Conservation (phyloP, 1,140 invertebrate species). For the Phymorhynchus buccinoides region DNA sequence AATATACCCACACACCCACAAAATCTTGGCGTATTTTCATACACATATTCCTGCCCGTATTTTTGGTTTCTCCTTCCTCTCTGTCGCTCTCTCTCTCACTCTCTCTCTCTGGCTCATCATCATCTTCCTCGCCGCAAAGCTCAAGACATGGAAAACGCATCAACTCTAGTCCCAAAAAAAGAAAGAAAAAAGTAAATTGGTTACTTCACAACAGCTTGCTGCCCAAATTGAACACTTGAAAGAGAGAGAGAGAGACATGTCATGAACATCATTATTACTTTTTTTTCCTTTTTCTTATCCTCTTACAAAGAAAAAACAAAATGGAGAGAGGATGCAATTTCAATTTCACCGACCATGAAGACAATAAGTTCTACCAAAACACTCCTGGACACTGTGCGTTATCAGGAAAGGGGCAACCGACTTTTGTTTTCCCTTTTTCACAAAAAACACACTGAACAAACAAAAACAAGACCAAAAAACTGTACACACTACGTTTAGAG, state of each 20-base stretch:
- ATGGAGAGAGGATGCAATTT: neutral
- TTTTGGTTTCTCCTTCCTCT: too few relatives aligned
- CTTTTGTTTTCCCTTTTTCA: neutral
- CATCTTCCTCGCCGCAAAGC: too few relatives aligned
- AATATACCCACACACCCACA: too few relatives aligned
- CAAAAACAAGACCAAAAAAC: neutral
- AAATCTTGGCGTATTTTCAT: neutral
- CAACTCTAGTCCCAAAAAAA: too few relatives aligned
- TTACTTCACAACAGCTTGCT: constrained; percentile 3
- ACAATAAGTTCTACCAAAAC: neutral
- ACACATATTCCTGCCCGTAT: neutral
- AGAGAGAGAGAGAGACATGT: neutral
- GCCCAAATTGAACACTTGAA: constrained; percentile 1
- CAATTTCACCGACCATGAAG: neutral
- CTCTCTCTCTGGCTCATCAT: too few relatives aligned
- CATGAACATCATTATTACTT: neutral
- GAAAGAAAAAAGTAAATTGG: neutral
- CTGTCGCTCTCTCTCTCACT: neutral
- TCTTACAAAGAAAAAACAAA: too few relatives aligned
- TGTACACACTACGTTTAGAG: neutral
- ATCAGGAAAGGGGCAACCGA: neutral
- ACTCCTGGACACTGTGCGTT: neutral
- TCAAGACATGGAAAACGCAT: neutral
- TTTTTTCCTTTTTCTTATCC: neutral
- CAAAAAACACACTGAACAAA: too few relatives aligned